These are phyloP conservation scores for Characodon lateralis DNA, from an alignment of 2,797 vertebrate species.

Conservation along the genomic window DNA sequence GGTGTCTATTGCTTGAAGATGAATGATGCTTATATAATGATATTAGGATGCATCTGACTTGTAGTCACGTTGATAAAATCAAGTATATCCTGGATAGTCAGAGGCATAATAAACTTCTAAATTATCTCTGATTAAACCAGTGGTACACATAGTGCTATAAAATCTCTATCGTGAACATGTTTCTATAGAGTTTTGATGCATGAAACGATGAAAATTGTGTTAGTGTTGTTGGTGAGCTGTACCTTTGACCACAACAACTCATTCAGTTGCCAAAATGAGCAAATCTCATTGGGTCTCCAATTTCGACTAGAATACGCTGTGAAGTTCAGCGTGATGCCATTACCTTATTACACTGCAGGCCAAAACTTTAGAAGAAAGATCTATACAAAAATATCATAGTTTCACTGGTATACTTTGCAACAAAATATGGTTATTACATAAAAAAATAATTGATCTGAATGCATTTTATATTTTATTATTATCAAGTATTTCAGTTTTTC, in stretches of 20 bases:
- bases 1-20: not conserved
- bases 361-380: not conserved
- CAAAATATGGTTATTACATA: no score
- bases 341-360: not conserved
- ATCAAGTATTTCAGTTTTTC: no score
- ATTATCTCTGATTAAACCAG: not conserved
- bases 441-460: no score
- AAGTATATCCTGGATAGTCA: not conserved
- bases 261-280: not conserved
- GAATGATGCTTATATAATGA: not conserved
- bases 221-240: not conserved
- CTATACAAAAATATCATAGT: not conserved
- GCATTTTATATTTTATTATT: no score
- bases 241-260: not conserved
- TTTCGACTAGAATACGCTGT: not conserved
- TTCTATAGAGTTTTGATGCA: not conserved
- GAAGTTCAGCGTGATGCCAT: not conserved
- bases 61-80: not conserved
- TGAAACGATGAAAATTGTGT: not conserved
- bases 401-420: no score
- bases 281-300: not conserved
- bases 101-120: not conserved
- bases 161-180: not conserved
- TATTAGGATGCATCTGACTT: not conserved
- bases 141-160: not conserved